These are phyloP conservation scores for Chanos chanos DNA, from an alignment of 2,797 vertebrate genomes.

Conservation along the genomic window DNA sequence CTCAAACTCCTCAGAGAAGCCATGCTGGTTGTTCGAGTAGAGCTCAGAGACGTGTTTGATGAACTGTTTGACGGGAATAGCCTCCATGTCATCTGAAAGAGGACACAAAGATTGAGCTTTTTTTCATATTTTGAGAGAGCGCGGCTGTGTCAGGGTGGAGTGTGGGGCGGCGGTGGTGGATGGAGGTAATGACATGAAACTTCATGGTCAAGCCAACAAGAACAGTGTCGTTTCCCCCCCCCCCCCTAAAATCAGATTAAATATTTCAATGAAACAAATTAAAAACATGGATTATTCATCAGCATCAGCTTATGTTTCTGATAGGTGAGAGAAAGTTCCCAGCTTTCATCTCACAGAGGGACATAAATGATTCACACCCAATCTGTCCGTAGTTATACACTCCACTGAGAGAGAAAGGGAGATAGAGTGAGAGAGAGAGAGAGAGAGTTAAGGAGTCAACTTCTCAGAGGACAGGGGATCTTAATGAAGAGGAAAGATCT, in stretches of 20 bases:
- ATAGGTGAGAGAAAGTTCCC: slow-evolving; percentile 19
- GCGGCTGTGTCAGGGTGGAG: neutral
- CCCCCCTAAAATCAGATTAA: neutral
- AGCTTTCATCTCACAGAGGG: slow-evolving; percentile 17
- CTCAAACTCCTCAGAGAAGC: slow-evolving; percentile 93
- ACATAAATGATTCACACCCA: slow-evolving; percentile 32
- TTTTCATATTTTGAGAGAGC: too few relatives aligned
- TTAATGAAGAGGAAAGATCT: too few relatives aligned
- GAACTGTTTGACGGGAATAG: slow-evolving; percentile 88
- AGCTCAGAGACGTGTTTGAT: slow-evolving; percentile 87
- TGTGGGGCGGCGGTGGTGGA: neutral
- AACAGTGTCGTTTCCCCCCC: neutral
- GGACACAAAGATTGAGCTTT: slow-evolving; percentile 5
- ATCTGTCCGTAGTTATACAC: slow-evolving; percentile 2
- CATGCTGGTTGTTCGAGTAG: slow-evolving; percentile 86
- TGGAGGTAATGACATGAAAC: too few relatives aligned
- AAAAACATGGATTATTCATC: slow-evolving; percentile 26
- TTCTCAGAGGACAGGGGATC: too few relatives aligned
- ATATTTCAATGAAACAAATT: slow-evolving; percentile 27
- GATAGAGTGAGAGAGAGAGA: neutral
- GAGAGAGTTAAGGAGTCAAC: neutral
- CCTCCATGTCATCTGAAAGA: slow-evolving; percentile 88
- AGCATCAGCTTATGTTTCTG: slow-evolving; percentile 4
- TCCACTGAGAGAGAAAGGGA: neutral
- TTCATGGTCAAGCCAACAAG: too few relatives aligned